These are phyloP conservation scores for Hyles euphorbiae DNA, from an alignment of 1,140 invertebrate genomes.

Conservation along the genomic window DNA sequence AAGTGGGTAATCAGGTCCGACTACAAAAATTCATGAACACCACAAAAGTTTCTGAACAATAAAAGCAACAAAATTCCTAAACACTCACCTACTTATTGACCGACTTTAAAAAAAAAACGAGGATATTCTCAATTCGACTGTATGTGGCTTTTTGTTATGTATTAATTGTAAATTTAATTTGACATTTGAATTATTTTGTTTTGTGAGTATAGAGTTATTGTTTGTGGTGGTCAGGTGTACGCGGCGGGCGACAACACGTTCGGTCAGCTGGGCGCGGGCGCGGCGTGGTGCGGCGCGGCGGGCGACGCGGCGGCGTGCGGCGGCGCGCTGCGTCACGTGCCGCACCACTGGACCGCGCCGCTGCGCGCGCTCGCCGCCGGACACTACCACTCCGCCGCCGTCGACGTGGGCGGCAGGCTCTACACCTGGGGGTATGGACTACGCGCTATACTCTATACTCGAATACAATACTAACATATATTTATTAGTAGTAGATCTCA, in stretches of 20 bases:
- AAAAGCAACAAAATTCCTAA: too few relatives aligned
- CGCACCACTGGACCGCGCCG: slow-evolving; percentile 21
- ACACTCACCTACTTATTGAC: too few relatives aligned
- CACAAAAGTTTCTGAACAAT: too few relatives aligned
- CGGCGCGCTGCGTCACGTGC: slow-evolving; percentile 28
- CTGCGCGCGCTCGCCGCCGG: slow-evolving; percentile 37
- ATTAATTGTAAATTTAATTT: too few relatives aligned
- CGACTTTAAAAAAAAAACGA: too few relatives aligned
- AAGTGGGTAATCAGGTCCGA: too few relatives aligned
- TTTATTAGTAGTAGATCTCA: too few relatives aligned
- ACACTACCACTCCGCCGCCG: slow-evolving; percentile 56
- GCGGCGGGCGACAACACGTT: slow-evolving; percentile 51
- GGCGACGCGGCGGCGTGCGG: slow-evolving; percentile 29
- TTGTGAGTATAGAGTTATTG: not conserved
- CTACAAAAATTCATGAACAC: too few relatives aligned
- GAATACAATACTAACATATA: too few relatives aligned
- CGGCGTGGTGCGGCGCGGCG: slow-evolving; percentile 39
- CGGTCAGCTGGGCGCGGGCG: slow-evolving; percentile 53
- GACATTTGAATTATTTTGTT: too few relatives aligned
- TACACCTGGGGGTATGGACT: slow-evolving; percentile 55
- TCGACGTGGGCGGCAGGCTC: slow-evolving; percentile 48
- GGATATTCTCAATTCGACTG: too few relatives aligned
- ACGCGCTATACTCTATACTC: not conserved
- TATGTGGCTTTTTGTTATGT: too few relatives aligned
- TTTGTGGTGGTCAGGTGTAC: slow-evolving; percentile 36